phyloP scores from a whole-genome alignment of 2,113 vertebrate genomes.

The Campylomormyrus tamandua region DNA sequence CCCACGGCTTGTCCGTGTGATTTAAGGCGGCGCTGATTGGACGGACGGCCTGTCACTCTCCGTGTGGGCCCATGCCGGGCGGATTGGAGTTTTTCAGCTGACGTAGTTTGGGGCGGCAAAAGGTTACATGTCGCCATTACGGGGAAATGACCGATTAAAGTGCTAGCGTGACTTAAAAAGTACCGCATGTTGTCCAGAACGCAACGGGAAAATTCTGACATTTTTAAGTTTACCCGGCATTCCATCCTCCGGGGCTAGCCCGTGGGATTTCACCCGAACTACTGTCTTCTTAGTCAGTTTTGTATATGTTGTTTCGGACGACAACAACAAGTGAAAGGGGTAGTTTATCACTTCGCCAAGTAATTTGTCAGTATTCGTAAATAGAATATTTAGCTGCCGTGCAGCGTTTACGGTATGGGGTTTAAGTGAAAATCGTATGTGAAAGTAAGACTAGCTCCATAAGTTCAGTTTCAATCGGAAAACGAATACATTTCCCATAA shows the following conservation, averaged over 20 bases:
- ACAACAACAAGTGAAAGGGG: background rate
- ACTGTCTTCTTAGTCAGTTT: background rate
- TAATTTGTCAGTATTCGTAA: background rate
- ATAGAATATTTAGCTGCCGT: background rate
- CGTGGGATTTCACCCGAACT: background rate
- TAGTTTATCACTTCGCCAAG: background rate
- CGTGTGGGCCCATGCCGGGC: background rate
- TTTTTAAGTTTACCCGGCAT: background rate
- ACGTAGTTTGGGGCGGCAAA: constrained; percentile 19
- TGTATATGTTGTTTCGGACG: background rate
- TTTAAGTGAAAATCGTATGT: background rate
- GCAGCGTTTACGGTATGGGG: background rate
- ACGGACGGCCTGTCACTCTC: constrained; percentile 36
- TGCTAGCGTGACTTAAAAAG: background rate
- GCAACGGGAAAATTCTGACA: no score
- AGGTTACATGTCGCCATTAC: constrained; percentile 11
- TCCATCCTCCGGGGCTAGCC: background rate
- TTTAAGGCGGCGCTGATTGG: constrained; percentile 43
- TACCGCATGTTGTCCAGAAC: background rate
- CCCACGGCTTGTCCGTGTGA: constrained; percentile 38
- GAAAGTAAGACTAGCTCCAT: background rate
- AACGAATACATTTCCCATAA: constrained; percentile 17
- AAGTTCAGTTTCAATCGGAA: background rate
- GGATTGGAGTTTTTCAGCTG: constrained; percentile 31
- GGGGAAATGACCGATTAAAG: background rate